phyloP scores from a whole-genome alignment of 2,113 vertebrate genomes.

The Cariama cristata region DNA sequence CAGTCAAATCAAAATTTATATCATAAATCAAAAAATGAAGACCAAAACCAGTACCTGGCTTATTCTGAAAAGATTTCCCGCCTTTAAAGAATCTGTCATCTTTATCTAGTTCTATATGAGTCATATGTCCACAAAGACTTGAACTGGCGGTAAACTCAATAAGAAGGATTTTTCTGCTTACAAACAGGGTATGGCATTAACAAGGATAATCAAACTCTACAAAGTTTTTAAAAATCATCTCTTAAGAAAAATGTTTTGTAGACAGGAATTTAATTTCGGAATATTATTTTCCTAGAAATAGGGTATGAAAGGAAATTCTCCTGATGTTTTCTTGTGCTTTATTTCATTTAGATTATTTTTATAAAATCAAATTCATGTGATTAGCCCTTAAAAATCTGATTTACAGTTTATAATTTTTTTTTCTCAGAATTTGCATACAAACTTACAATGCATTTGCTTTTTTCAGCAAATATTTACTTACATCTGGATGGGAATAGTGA shows the following conservation, averaged over 20 bases:
- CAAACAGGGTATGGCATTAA: background rate
- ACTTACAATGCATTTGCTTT: background rate
- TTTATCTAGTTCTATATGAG: background rate
- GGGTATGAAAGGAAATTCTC: background rate
- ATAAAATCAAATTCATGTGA: background rate
- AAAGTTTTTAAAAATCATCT: background rate
- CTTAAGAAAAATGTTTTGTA: background rate
- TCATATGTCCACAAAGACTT: background rate
- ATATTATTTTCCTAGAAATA: background rate
- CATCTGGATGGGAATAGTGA: background rate
- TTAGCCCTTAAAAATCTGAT: background rate
- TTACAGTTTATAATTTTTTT: background rate
- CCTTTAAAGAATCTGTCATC: background rate
- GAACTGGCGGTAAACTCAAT: background rate
- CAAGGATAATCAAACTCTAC: background rate
- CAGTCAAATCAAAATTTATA: background rate
- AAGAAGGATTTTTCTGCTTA: background rate
- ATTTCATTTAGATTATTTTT: background rate
- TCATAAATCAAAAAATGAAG: background rate
- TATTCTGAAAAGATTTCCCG: background rate
- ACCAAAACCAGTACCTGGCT: background rate
- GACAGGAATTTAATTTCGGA: background rate
- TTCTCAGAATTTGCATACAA: background rate
- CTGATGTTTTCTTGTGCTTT: background rate
- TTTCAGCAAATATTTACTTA: background rate